These are phyloP conservation scores for Amblyjoppa proteus DNA, from an alignment of 2,888 invertebrate genomes.

Conservation along the genomic window DNA sequence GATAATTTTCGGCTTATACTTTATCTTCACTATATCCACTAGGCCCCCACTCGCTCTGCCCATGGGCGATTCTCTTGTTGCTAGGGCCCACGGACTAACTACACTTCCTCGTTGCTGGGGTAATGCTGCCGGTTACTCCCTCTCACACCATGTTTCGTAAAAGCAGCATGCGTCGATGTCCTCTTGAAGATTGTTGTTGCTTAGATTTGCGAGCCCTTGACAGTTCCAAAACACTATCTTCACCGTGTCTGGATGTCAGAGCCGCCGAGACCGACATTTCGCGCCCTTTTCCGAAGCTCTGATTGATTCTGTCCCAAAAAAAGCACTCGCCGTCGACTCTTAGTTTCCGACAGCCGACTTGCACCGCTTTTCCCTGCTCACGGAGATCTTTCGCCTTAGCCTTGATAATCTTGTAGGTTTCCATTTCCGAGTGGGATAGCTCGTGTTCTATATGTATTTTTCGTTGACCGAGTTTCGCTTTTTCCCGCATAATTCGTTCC, in stretches of 20 bases:
- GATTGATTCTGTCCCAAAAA: conserved; percentile 14
- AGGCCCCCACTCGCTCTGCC: conserved; percentile 35
- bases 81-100: background rate
- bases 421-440: background rate
- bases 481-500: conserved; percentile 31
- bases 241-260: background rate
- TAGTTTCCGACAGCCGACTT: conserved; percentile 20
- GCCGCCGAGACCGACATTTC: conserved; percentile 5
- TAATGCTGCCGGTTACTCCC: background rate
- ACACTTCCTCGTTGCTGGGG: background rate
- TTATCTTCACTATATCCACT: background rate
- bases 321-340: conserved; percentile 15
- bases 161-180: background rate
- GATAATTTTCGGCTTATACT: background rate
- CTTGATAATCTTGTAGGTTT: conserved; percentile 1
- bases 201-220: conserved; percentile 24
- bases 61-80: background rate
- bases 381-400: conserved; percentile 9
- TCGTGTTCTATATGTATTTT: conserved; percentile 5
- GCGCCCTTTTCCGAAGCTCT: background rate
- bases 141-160: background rate
- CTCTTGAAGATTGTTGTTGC: background rate
- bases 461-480: conserved; percentile 11
- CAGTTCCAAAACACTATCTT: conserved; percentile 29
- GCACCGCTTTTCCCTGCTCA: background rate